phyloP scores from a whole-genome alignment of 2,888 invertebrate genomes.

The Amiota communis region DNA sequence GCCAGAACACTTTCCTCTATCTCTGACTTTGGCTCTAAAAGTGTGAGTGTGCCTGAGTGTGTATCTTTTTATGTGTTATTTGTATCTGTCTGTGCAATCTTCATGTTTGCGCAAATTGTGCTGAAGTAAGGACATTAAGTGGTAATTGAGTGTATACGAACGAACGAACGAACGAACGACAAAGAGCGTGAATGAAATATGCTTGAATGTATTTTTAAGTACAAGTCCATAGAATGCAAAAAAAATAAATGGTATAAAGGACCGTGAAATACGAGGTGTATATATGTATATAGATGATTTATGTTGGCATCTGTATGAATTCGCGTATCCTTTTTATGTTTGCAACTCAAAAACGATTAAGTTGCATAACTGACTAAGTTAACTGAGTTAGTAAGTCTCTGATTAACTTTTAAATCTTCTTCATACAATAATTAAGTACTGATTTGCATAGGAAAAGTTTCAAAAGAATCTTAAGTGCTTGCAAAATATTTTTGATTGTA shows the following conservation, averaged over 20 bases:
- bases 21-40: background rate
- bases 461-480: too few relatives aligned
- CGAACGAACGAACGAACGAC: slow-evolving; percentile 19
- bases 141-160: slow-evolving; percentile 57
- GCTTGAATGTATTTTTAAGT: slow-evolving; percentile 25
- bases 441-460: too few relatives aligned
- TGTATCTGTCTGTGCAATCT: slow-evolving; percentile 32
- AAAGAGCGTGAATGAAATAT: slow-evolving; percentile 44
- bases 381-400: too few relatives aligned
- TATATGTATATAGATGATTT: background rate
- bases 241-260: background rate
- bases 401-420: too few relatives aligned
- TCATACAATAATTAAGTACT: too few relatives aligned
- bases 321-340: background rate
- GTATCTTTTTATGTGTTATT: background rate
- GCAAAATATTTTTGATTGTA: too few relatives aligned
- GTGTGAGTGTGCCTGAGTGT: background rate
- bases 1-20: too few relatives aligned
- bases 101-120: slow-evolving; percentile 61
- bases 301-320: background rate
- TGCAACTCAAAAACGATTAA: too few relatives aligned
- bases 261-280: background rate
- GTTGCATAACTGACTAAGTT: too few relatives aligned
- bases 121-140: slow-evolving; percentile 62
- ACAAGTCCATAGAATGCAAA: background rate